Evolutionary conservation across 2,113 vertebrate species (phyloP), one percentile per base, ranked within the genome.

Genomic region (Toxotes chatareus): DNA sequence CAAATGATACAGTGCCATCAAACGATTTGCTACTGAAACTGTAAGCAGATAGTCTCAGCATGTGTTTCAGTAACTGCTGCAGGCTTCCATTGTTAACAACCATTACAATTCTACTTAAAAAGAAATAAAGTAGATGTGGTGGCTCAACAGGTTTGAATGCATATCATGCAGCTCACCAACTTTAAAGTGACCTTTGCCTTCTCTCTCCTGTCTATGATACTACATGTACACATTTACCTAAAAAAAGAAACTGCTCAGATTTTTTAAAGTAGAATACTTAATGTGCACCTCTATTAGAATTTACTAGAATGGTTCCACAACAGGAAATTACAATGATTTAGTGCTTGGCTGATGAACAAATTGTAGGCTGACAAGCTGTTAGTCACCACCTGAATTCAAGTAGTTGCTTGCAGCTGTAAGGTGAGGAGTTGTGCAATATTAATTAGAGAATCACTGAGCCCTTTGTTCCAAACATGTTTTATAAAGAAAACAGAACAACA

Each of bases 391-490:
- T 55, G 3, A 60, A 69, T 47, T 73, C 63, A 76, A 72, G 75
- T 17, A 49, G 38, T 13, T 78, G 27, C 82, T 68, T 73, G 74
- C 27, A 62, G 34, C n/a, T 40, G 34, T 40, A 36, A 62, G 19
- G 66, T n/a, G 19, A 63, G 23, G 4, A 38, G n/a, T 73, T 76
- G 62, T 53, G 57, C 44, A 76, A 70, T 74, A 73, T 47, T 65
- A 69, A 74, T 65, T 17, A 46, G 16, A 47, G 67, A 31, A 81
- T 62, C 31, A 46, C 40, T 8, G n/a, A 59, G 21, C 27, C 31
- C 11, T 73, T 77, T 62, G 49, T 63, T 67, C 31, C 36, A 36
- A 38, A 60, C 49, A 63, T 21, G 34, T 55, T 73, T 51, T 19
- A 38, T 73, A 68, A 53, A 31, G 17, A 11, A 60, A 65, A 47